A percentile compares a stretch with the other conserved stretches of the same genome.
Evolutionary conservation across 2,113 vertebrate species (phyloP).

Genomic region (Hippocampus guttulatus): DNA sequence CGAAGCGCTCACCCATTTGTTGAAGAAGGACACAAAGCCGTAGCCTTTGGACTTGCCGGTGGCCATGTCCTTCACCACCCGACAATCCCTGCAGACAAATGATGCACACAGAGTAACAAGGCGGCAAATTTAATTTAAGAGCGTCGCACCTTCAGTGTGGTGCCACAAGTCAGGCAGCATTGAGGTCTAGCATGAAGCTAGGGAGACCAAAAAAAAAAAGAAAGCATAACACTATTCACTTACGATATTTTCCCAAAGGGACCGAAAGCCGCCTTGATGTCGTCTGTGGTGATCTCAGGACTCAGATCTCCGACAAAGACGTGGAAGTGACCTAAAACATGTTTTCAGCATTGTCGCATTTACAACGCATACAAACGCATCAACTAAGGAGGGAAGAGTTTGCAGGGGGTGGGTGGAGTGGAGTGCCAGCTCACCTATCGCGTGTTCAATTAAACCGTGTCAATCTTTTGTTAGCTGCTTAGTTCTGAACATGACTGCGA

Average conservation of each 20-base stretch:
- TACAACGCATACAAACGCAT: background rate
- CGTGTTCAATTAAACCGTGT: too few relatives aligned
- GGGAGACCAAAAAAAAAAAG: background rate
- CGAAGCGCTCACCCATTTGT: conserved; percentile 88
- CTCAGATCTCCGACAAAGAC: conserved; percentile 99
- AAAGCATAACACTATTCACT: conserved; percentile 48
- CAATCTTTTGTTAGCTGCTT: too few relatives aligned
- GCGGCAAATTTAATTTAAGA: too few relatives aligned
- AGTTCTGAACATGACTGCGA: too few relatives aligned
- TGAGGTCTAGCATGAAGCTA: background rate
- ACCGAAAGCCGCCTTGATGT: conserved; percentile 95
- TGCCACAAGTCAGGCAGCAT: background rate
- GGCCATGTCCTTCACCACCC: conserved; percentile 98
- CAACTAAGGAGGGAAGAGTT: too few relatives aligned
- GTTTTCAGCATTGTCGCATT: background rate
- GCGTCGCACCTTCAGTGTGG: too few relatives aligned
- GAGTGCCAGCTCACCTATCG: too few relatives aligned
- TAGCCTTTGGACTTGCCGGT: conserved; percentile 99
- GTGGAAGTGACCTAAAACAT: conserved; percentile 89
- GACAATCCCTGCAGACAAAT: conserved; percentile 80
- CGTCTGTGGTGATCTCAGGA: conserved; percentile 97
- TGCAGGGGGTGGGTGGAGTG: too few relatives aligned
- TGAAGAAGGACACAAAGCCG: conserved; percentile 98
- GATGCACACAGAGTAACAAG: background rate
- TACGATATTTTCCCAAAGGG: conserved; percentile 99